Base-by-base conservation (phyloP, 2,797 vertebrate genomes). In the Synanceia verrucosa region DNA sequence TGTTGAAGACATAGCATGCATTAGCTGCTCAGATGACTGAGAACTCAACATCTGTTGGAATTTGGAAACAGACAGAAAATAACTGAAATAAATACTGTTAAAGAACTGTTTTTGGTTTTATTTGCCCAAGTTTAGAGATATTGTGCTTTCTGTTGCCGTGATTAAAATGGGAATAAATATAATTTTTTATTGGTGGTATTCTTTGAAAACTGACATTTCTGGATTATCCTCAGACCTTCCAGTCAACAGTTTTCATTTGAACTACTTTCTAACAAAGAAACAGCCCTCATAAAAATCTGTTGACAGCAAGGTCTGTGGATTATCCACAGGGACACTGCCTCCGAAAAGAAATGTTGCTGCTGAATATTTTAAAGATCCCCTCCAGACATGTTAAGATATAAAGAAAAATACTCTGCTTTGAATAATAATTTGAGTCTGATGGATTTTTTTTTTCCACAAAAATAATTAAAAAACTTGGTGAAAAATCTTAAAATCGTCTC, bases 291-390 rank as follows among this genome's bases (percentile, higher is more conserved):
- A 67, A 12, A 55, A 61, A 26, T 52, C 23, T 57, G 46, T 65
- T 70, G 48, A 67, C 58, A 37, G 50, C 7, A 7, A 69, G 48
- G 53, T 70, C 52, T 44, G 39, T 46, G 56, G 61, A 55, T 76
- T 46, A 63, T 74, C 65, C 33, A 36, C 26, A 41, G 36, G 36
- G 55, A 70, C 58, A 64, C 47, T 48, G 75, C 50, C 48, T 71
- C 47, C 29, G 24, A 39, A 66, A 72, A 69, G 19, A 78, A 78
- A 66, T 57, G 44, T 56, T 72, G 37, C 33, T 53, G 44, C 56
- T 57, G 19, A 74, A 70, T 76, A 33, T 66, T 79, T 76, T 70
- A 62, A 76, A 67, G 9, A 67, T 70, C 65, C 66, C 60, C 58
- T 57, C 51, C 6, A 52, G 76, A 65, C 34, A 60, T 73, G 50